Evolutionary conservation across 2,888 invertebrate genomes (phyloP), one percentile per base, ranked within the genome.

Genomic region (Sepiola atlantica): DNA sequence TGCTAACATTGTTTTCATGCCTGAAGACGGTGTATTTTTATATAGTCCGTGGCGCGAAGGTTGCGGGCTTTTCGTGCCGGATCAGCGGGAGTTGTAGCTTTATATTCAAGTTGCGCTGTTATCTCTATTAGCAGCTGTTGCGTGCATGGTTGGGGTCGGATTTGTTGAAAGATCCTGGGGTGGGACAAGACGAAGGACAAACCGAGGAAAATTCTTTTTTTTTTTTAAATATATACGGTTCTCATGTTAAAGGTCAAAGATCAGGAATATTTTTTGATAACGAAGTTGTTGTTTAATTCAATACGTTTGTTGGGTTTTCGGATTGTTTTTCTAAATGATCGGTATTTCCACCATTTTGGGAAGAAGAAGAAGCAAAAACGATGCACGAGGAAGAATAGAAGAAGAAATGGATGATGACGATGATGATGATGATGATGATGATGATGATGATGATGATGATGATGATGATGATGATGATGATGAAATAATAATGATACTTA

Each of bases 81-180:
- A n/a, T 77, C 77, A 77, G 77, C 77, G 32, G 77, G 77, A 77
- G 77, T 32, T 77, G 77, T 77, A 77, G 77, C n/a, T 77, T 77
- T 77, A n/a, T 77, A 77, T 77, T 77, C 77, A 32, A 32, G 77
- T 77, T n/a, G 77, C 77, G 77, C 32, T n/a, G n/a, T 77, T 77
- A 77, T 77, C 77, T 77, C 77, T 77, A n/a, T 14, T 14, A 77
- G 32, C 77, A 77, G 77, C 77, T 77, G 77, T 77, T n/a, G 77
- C 77, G 4, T n/a, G 16, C 12, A n/a, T 77, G 77, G n/a, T 16
- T n/a, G 77, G 77, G 77, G 77, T 77, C 77, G 32, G 77, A 77
- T 77, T 77, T 77, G 0, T 12, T 12, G 77, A 12, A 16, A n/a
- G n/a, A 77, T n/a, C 1, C 14, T n/a, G 77, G 4, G n/a, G n/a